phyloP scores from a whole-genome alignment of 2,113 vertebrate species.

The Grammomys dolichurus region DNA sequence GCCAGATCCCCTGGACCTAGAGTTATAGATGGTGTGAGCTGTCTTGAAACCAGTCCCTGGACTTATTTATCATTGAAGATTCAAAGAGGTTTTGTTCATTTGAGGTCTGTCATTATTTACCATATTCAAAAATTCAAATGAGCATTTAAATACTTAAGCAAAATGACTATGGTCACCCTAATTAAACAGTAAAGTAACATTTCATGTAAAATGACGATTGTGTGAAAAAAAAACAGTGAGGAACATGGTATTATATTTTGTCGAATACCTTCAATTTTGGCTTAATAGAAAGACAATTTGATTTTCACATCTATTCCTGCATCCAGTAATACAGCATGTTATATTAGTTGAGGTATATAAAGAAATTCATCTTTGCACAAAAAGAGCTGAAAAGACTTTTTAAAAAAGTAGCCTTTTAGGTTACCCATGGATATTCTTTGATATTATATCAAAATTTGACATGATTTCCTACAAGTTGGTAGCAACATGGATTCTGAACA shows the following conservation, averaged over 20 bases:
- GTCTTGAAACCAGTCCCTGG: neutral
- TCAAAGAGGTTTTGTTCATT: slow-evolving; percentile 4
- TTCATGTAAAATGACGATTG: neutral
- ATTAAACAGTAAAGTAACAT: neutral
- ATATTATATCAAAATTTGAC: slow-evolving; percentile 1
- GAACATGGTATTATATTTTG: slow-evolving; percentile 27
- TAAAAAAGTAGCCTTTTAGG: neutral
- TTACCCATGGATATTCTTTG: slow-evolving; percentile 5
- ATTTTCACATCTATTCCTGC: slow-evolving; percentile 7
- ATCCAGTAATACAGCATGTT: neutral
- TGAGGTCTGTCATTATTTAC: slow-evolving; percentile 5
- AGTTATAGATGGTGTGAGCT: neutral
- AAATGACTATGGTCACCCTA: slow-evolving; percentile 39
- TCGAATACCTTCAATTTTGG: slow-evolving; percentile 16
- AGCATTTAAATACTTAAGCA: neutral
- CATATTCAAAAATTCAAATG: slow-evolving; percentile 37
- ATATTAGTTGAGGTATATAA: neutral
- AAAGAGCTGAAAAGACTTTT: neutral
- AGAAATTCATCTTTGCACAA: slow-evolving; percentile 30
- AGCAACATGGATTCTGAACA: neutral
- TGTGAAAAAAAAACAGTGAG: neutral
- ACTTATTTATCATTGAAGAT: neutral
- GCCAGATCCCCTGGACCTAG: neutral
- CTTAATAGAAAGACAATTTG: slow-evolving; percentile 18
- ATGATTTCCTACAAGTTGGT: neutral